These are phyloP conservation scores for Drosophila virilis DNA, from an alignment of 1,140 invertebrate genomes.

Conservation along the genomic window DNA sequence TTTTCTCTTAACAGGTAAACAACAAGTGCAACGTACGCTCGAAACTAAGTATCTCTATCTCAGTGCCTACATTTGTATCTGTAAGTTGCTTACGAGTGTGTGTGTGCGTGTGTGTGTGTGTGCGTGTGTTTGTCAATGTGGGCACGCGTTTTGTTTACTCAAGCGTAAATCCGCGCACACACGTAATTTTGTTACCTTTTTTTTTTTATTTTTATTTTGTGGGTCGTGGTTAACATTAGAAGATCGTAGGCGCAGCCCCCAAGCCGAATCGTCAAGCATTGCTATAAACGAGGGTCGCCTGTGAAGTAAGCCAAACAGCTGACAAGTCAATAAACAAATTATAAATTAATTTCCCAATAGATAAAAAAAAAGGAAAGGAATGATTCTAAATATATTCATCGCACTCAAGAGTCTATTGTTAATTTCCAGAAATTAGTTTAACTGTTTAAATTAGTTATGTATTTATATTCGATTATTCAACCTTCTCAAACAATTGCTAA, in stretches of 20 bases:
- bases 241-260: conserved; percentile 43
- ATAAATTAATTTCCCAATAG: too few species aligned
- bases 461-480: background rate
- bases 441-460: background rate
- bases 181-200: conserved; percentile 57
- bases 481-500: conserved; percentile 3
- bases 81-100: conserved; percentile 8
- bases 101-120: conserved; percentile 13
- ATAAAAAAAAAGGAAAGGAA: too few species aligned
- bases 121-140: conserved; percentile 28
- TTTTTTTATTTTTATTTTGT: conserved; percentile 33
- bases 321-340: background rate
- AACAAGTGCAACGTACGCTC: conserved; percentile 76
- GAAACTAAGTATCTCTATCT: conserved; percentile 37
- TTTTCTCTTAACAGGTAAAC: conserved; percentile 66
- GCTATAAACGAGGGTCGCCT: conserved; percentile 28
- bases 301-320: background rate
- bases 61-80: conserved; percentile 14
- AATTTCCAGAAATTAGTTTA: background rate
- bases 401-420: too few species aligned
- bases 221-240: conserved; percentile 35
- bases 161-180: conserved; percentile 78
- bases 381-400: too few species aligned
- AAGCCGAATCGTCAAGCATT: conserved; percentile 33
- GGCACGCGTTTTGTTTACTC: conserved; percentile 64